Evolutionary conservation across 2,113 vertebrate genomes (phyloP), one percentile per base, ranked within the genome.

Genomic region (Herpetotheres cachinnans): DNA sequence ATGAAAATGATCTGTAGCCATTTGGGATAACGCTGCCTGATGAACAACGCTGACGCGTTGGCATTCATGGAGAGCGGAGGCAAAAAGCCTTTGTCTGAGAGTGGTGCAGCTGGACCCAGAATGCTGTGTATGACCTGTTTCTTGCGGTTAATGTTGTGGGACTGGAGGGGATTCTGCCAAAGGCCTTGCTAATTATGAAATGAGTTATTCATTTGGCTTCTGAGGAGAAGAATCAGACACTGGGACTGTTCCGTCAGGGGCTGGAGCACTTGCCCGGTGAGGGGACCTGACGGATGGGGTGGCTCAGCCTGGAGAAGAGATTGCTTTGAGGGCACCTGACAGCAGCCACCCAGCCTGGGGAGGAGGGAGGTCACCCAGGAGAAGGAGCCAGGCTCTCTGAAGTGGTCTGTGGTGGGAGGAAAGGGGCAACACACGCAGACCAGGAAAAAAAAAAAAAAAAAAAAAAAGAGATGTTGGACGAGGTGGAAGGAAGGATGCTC

Each of bases 41-140:
- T 44, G 49, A 29, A 8, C 27, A 44, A 1, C 11, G 0, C 47
- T 17, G 6, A 6, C 34, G 6, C 1, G 0, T 5, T 50, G 83
- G 25, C 25, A 1, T 49, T 56, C 42, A 6, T 14, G 29, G 22
- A n/a, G 25, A 25, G 36, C 13, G 55, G 29, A 50, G 66, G 26
- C n/a, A 27, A 30, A 77, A 69, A 61, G 30, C 24, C n/a, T 69
- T n/a, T 36, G 30, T n/a, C 20, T 7, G 61, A 44, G 55, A 44
- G 27, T 2, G 61, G 27, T 40, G n/a, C 44, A n/a, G 46, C 47
- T n/a, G n/a, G 79, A 46, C 66, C 73, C 6, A 3, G 40, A 32
- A 18, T 13, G 16, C 83, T 27, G 29, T 0, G 1, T 17, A 5
- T 17, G 67, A 47, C 80, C 67, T 34, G 20, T 7, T 79, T 73